phyloP scores from a whole-genome alignment of 2,113 vertebrate genomes.

The Gobio gobio region DNA sequence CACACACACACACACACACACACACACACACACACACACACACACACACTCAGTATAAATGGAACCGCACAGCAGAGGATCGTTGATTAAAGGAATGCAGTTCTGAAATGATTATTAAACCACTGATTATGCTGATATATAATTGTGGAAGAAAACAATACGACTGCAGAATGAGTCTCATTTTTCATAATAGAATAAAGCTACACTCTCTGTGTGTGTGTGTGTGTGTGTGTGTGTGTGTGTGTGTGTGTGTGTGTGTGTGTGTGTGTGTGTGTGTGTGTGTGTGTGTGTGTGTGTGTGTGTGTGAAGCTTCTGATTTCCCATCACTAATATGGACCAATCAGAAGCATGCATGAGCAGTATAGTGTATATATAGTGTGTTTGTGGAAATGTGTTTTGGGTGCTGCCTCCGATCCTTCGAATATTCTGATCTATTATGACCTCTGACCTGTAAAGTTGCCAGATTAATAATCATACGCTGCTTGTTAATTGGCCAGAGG shows the following conservation, averaged over 20 bases:
- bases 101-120: constrained; percentile 25
- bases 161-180: neutral
- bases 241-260: neutral
- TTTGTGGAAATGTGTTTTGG: neutral
- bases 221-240: neutral
- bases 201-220: neutral
- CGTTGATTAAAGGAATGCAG: neutral
- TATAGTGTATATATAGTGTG: neutral
- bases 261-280: neutral
- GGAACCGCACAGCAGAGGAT: constrained; percentile 10
- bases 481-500: too few species aligned
- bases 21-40: constrained; percentile 29
- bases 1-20: constrained; percentile 1
- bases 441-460: too few species aligned
- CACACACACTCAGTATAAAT: neutral
- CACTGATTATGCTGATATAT: constrained; percentile 33
- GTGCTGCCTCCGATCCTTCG: neutral
- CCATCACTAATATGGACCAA: neutral
- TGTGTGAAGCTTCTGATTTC: neutral
- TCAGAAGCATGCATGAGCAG: neutral
- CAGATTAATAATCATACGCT: too few species aligned
- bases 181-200: neutral
- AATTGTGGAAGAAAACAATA: constrained; percentile 29
- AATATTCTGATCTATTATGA: too few species aligned
- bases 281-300: neutral